Conservation (phyloP, 1,140 invertebrate species). For the Nixonia krombeini region DNA sequence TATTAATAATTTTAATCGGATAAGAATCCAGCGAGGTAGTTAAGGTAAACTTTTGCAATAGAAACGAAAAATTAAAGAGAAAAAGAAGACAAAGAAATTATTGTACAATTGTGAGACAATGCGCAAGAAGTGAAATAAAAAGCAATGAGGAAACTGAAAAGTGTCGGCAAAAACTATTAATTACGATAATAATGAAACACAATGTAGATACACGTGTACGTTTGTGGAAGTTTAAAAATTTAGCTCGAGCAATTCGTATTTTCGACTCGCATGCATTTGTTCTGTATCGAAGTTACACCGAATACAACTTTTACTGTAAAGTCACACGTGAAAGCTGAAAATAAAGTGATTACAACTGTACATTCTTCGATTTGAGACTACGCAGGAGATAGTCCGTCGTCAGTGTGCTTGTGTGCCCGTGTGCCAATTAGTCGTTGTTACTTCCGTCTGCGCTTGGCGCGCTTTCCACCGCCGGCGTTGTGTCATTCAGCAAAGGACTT, state of each 20-base stretch:
- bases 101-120: constrained; percentile 39
- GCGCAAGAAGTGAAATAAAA: constrained; percentile 26
- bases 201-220: constrained; percentile 51
- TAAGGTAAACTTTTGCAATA: constrained; percentile 64
- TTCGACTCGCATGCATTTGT: constrained; percentile 63
- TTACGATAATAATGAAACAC: constrained; percentile 39
- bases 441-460: background rate
- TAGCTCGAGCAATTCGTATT: constrained; percentile 56
- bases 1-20: constrained; percentile 68
- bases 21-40: constrained; percentile 58
- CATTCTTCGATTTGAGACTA: constrained; percentile 37
- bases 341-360: constrained; percentile 69
- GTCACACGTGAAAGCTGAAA: constrained; percentile 66
- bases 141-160: constrained; percentile 19
- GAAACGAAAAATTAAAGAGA: constrained; percentile 39
- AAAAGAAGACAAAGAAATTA: constrained; percentile 24
- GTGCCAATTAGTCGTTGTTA: background rate
- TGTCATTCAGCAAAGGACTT: too few species aligned
- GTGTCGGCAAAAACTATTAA: constrained; percentile 45
- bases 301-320: constrained; percentile 69
- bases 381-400: constrained; percentile 1
- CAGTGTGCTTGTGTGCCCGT: background rate
- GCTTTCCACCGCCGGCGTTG: background rate
- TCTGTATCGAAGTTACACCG: constrained; percentile 64
- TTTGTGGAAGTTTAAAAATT: constrained; percentile 53